Base-by-base conservation (phyloP, 1,140 invertebrate genomes). In the Archegozetes longisetosus region DNA sequence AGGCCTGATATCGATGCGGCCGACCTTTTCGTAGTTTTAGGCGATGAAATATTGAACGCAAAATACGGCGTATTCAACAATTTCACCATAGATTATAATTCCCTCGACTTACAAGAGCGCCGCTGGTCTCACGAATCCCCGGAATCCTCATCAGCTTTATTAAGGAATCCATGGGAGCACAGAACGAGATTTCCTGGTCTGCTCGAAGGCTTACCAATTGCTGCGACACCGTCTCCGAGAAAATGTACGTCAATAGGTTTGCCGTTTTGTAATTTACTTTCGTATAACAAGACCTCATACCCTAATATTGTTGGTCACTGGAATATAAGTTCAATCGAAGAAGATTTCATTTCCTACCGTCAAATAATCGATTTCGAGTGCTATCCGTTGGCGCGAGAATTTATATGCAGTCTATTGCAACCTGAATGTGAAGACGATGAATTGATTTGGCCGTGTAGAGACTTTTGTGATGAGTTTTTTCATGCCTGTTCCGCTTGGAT, bases 351-450 rank as follows among this genome's bases (percentile, higher is more conserved):
- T 50, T 76, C 84, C 1, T 88, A 52, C 70, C 81, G 87, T 59
- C 85, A 89, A 71, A 73, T 90, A 1, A 80, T 89, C 1, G 87
- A 92, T 68, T 84, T 84, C 1, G 86, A 90, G 72, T 92, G 88
- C 68, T 88, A 85, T 64, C 76, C 83, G 61, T 75, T 85, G 63
- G 84, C 87, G 1, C 82, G 85, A 71, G 85, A 90, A 63, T 88
- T 90, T 67, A 79, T 91, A 9, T 91, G 88, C 66, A 82, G 85
- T 66, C 73, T 88, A 23, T 71, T 90, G 1, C 88, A 92, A 70
- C 87, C 88, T 0, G 75, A 80, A 0, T 89, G 87, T 71, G 68
- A 73, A 13, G 63, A 69, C 65, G 77, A 79, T 55, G 69, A 76
- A 52, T 71, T 84, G 24, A 71, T 83, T 14, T 70, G 80, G 25